Evolutionary conservation across 2,888 invertebrate species (phyloP).

Genomic region (Osedax fenrisi): DNA sequence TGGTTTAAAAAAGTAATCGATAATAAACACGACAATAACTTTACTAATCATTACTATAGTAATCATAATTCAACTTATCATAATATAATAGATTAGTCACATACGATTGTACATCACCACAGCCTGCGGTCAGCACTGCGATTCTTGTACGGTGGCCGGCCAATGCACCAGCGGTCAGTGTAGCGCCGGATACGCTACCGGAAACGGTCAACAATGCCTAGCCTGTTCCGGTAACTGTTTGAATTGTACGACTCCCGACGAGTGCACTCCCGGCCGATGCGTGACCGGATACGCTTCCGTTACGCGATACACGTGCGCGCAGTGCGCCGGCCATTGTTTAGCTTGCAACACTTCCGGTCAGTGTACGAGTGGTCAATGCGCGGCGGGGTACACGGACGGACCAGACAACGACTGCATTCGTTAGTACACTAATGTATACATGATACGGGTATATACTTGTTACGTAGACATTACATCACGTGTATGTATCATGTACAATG

Average conservation of each 20-base stretch:
- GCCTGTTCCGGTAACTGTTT: background rate
- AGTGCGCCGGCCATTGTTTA: background rate
- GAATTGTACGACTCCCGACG: background rate
- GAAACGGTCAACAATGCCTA: background rate
- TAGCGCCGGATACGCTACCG: background rate
- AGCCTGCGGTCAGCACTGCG: background rate
- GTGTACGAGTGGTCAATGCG: conserved; percentile 7
- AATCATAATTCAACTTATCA: too few species aligned
- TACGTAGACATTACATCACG: too few species aligned
- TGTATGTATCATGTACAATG: too few species aligned
- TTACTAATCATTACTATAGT: too few species aligned
- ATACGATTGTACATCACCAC: too few species aligned
- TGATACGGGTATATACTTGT: too few species aligned
- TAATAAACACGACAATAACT: too few species aligned
- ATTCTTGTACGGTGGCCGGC: background rate
- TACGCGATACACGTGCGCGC: too few species aligned
- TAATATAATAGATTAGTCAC: too few species aligned
- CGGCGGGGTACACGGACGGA: background rate
- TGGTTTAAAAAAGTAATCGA: too few species aligned
- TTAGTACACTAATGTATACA: too few species aligned
- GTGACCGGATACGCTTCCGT: background rate
- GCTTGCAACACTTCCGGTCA: background rate
- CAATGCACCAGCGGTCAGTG: background rate
- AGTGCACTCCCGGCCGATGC: background rate
- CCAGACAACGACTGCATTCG: background rate